Percentiles rank a stretch among this genome's conserved stretches.
phyloP scores from a whole-genome alignment of 2,797 vertebrate species.

The Austrolebias charrua region DNA sequence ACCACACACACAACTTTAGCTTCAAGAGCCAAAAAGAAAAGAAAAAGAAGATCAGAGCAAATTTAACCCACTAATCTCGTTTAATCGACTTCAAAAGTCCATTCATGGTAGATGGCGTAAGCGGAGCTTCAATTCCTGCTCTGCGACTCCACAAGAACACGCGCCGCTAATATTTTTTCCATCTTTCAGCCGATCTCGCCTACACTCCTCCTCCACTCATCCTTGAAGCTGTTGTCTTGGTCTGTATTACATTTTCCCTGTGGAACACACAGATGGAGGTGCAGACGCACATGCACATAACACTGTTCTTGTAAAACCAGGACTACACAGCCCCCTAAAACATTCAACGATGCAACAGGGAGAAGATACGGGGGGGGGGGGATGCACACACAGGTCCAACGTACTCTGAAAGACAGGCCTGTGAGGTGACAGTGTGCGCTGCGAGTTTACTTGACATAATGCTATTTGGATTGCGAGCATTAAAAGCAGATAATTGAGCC shows the following conservation, averaged over 20 bases:
- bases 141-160: constrained; percentile 47
- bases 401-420: constrained; percentile 35
- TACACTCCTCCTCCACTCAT: constrained; percentile 68
- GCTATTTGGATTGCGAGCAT: constrained; percentile 26
- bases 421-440: constrained; percentile 16
- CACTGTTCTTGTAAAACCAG: constrained; percentile 53
- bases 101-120: constrained; percentile 51
- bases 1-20: constrained; percentile 22
- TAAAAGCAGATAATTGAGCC: constrained; percentile 28
- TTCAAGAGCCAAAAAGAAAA: constrained; percentile 14
- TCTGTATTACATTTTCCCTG: constrained; percentile 57
- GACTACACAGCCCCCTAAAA: constrained; percentile 53
- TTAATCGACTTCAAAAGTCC: constrained; percentile 53
- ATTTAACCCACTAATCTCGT: constrained; percentile 34
- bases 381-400: constrained; percentile 30
- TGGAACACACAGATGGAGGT: constrained; percentile 64
- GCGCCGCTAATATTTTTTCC: constrained; percentile 64
- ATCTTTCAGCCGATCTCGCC: constrained; percentile 63
- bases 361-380: not conserved
- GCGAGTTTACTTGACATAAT: constrained; percentile 21
- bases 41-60: constrained; percentile 12
- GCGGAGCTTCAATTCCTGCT: constrained; percentile 48
- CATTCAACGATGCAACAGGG: constrained; percentile 22
- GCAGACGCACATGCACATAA: constrained; percentile 24
- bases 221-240: constrained; percentile 66